These are phyloP conservation scores for Istiophorus platypterus DNA, from an alignment of 2,113 vertebrate species.

Conservation along the genomic window DNA sequence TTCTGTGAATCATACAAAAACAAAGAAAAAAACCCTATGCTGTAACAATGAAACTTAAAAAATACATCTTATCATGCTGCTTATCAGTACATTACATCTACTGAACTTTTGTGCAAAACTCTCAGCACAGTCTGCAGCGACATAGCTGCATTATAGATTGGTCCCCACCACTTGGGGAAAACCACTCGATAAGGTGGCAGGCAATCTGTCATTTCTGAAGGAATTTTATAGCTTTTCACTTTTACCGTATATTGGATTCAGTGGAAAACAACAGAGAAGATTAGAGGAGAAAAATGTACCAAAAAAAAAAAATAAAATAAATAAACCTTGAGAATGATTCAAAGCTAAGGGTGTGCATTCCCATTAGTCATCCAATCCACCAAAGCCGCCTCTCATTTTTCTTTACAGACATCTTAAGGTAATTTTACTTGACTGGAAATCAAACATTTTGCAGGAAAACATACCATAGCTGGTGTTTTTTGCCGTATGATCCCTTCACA, in stretches of 20 bases:
- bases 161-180: not conserved
- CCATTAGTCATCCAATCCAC: not conserved
- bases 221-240: not conserved
- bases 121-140: not conserved
- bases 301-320: not conserved
- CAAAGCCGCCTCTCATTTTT: not conserved
- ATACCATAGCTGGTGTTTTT: not conserved
- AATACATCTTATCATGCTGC: not conserved
- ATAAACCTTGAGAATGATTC: not conserved
- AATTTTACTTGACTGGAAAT: constrained; percentile 3
- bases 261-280: constrained; percentile 1
- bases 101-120: not conserved
- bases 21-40: not conserved
- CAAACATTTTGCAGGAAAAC: not conserved
- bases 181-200: not conserved
- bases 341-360: not conserved
- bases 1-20: not conserved
- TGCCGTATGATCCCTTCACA: not conserved
- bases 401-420: not conserved
- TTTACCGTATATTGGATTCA: constrained; percentile 9
- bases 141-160: not conserved
- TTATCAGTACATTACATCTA: not conserved
- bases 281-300: not conserved
- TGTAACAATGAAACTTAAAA: not conserved
- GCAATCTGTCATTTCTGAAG: not conserved